These are phyloP conservation scores for Lagenorhynchus albirostris DNA, from an alignment of 2,113 vertebrate genomes.

Conservation along the genomic window DNA sequence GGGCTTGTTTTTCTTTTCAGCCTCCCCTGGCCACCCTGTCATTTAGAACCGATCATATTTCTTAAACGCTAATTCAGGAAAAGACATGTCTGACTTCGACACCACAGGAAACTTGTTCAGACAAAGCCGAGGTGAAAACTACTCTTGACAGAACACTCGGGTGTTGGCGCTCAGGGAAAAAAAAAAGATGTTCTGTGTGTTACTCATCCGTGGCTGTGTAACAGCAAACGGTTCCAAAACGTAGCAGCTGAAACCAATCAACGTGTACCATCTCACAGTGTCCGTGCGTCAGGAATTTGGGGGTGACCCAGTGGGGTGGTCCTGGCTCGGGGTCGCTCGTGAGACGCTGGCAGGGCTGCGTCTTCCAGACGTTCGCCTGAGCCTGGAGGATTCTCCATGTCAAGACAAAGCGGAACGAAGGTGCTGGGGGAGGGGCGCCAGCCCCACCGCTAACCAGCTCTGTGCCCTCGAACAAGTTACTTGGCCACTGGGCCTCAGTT, in stretches of 20 bases:
- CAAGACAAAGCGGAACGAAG: background rate
- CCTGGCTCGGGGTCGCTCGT: fast-evolving
- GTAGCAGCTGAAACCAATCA: background rate
- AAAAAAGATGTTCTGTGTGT: background rate
- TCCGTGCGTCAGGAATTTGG: background rate
- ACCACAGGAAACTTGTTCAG: conserved; percentile 54
- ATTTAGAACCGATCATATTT: background rate
- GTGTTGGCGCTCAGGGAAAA: too few species aligned
- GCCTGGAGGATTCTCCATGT: fast-evolving
- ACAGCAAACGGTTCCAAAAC: background rate
- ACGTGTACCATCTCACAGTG: background rate
- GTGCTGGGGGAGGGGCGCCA: background rate
- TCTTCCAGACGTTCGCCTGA: background rate
- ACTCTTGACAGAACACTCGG: background rate
- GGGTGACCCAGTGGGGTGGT: background rate
- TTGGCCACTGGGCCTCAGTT: background rate
- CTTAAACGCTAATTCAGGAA: conserved; percentile 45
- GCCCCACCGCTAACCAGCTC: background rate
- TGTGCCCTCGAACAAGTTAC: background rate
- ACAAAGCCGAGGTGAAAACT: conserved; percentile 34
- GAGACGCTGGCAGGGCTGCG: background rate
- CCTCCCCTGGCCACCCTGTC: background rate
- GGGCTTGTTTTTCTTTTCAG: conserved; percentile 16
- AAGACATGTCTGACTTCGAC: background rate
- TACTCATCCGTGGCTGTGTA: background rate